phyloP scores from a whole-genome alignment of 30 jellyfish, hydroid and myxozoan species.

The Phacellophora camtschatica region DNA sequence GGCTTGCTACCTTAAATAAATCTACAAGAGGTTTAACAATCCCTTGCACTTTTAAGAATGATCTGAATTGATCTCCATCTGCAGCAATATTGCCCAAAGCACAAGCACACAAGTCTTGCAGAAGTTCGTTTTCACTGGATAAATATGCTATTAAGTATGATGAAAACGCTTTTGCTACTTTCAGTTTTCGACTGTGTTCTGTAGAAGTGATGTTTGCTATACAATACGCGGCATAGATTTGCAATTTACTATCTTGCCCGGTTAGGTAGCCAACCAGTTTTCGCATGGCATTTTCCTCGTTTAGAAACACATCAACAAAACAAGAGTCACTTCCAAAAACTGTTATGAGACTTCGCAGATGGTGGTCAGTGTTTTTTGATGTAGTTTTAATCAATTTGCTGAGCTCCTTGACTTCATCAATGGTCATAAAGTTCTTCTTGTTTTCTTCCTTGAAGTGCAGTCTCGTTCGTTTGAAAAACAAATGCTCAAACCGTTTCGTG shows the following conservation, averaged over 20 bases:
- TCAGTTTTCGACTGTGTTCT: slow-evolving; percentile 34
- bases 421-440: slow-evolving; percentile 4
- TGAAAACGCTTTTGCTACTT: slow-evolving; percentile 74
- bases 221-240: slow-evolving; percentile 91
- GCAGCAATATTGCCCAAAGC: slow-evolving; percentile 96
- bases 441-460: not conserved
- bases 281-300: slow-evolving; percentile 58
- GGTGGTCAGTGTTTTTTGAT: slow-evolving; percentile 28
- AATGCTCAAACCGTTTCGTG: not conserved
- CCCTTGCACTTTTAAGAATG: slow-evolving; percentile 73
- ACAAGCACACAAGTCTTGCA: slow-evolving; percentile 83
- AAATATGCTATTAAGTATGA: slow-evolving; percentile 81
- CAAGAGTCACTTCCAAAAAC: slow-evolving; percentile 41
- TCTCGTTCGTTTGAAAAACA: slow-evolving; percentile 44
- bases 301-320: slow-evolving; percentile 67
- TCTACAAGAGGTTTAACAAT: slow-evolving; percentile 67
- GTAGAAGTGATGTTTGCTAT: slow-evolving; percentile 71
- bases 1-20: slow-evolving; percentile 47
- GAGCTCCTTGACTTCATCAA: slow-evolving; percentile 40
- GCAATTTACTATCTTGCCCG: slow-evolving; percentile 81
- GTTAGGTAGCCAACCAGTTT: slow-evolving; percentile 67
- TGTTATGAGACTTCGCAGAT: slow-evolving; percentile 21
- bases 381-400: slow-evolving; percentile 18
- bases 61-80: slow-evolving; percentile 53
- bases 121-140: slow-evolving; percentile 58